Percentiles rank a stretch among this genome's conserved stretches.
Conservation (phyloP, 37 sponge, comb jelly and placozoan species). For the Beroe forskalii region DNA sequence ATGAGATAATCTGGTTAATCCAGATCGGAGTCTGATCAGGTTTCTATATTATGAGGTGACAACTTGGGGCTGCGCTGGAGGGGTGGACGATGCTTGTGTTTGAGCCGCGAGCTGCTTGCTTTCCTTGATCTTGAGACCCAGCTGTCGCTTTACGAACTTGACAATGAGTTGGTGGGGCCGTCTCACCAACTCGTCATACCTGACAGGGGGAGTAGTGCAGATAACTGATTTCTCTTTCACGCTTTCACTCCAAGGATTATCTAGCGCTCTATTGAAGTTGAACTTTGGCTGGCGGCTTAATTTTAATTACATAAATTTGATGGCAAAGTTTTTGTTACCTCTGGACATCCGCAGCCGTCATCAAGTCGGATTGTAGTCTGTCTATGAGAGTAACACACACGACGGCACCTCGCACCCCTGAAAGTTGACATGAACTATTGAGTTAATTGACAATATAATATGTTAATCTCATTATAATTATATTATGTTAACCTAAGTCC, state of each 20-base stretch:
- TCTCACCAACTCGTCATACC: conserved; percentile 70
- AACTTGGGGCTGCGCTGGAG: not conserved
- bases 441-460: no score
- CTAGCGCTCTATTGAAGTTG: no score
- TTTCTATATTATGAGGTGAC: conserved; percentile 53
- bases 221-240: no score
- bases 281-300: no score
- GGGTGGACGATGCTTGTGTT: not conserved
- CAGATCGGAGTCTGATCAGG: no score
- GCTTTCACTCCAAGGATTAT: no score
- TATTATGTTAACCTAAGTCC: no score
- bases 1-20: no score
- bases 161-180: conserved; percentile 74
- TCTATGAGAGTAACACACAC: conserved; percentile 94
- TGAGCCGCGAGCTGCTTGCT: not conserved
- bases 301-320: no score
- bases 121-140: conserved; percentile 66
- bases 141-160: conserved; percentile 72
- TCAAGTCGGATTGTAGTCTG: conserved; percentile 85
- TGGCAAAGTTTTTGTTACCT: conserved; percentile 31
- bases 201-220: conserved; percentile 13
- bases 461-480: no score
- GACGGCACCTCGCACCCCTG: conserved; percentile 73
- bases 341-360: conserved; percentile 12
- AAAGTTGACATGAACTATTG: no score